Conservation (phyloP, 1,140 invertebrate species). For the Protaetia brevitarsis region DNA sequence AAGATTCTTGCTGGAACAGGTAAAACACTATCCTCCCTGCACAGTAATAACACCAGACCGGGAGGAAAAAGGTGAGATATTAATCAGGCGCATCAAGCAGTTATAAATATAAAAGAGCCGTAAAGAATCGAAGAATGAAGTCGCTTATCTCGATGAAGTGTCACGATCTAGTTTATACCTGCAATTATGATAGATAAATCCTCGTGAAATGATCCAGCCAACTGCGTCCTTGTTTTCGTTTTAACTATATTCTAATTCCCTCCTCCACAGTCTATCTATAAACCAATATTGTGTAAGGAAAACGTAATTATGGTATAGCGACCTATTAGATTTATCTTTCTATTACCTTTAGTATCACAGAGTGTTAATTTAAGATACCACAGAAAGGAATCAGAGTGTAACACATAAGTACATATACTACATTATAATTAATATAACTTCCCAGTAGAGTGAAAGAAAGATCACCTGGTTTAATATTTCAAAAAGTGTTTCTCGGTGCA, state of each 20-base stretch:
- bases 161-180: conserved; percentile 16
- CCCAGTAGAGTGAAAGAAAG: too few relatives aligned
- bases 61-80: conserved; percentile 16
- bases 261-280: neutral
- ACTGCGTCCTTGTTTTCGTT: neutral
- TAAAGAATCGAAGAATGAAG: conserved; percentile 8
- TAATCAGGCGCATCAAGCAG: conserved; percentile 9
- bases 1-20: conserved; percentile 9
- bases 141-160: conserved; percentile 4
- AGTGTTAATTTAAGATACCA: too few relatives aligned
- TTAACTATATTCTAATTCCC: neutral
- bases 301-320: too few relatives aligned
- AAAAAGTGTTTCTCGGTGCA: too few relatives aligned
- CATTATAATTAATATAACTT: too few relatives aligned
- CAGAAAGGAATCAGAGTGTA: too few relatives aligned
- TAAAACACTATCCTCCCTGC: neutral
- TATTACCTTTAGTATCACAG: too few relatives aligned
- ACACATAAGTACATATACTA: too few relatives aligned
- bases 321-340: too few relatives aligned
- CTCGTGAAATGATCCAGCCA: conserved; percentile 1
- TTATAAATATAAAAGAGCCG: conserved; percentile 13
- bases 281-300: too few relatives aligned
- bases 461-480: too few relatives aligned
- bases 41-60: neutral
- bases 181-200: conserved; percentile 17